Evolutionary conservation across 1,140 invertebrate species (phyloP).

Genomic region (Drosophila littoralis): DNA sequence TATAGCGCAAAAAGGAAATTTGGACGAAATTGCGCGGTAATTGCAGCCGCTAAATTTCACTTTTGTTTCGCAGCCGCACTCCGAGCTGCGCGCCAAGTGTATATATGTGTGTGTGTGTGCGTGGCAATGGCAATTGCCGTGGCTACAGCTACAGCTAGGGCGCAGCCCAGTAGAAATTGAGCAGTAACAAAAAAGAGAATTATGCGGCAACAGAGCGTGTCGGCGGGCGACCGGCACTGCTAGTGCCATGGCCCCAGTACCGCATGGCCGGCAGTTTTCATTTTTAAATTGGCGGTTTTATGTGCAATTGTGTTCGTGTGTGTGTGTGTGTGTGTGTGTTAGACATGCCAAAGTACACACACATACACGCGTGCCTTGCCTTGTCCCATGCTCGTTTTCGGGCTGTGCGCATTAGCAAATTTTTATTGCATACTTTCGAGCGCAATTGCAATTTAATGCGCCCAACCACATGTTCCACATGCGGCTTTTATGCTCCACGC

Average conservation of each 20-base stretch:
- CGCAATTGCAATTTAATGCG: constrained; percentile 83
- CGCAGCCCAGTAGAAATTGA: constrained; percentile 62
- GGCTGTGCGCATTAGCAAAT: constrained; percentile 80
- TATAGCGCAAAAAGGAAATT: constrained; percentile 64
- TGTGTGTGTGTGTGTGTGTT: constrained; percentile 21
- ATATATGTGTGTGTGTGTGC: constrained; percentile 2
- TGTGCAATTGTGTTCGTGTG: constrained; percentile 62
- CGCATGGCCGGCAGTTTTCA: constrained; percentile 74
- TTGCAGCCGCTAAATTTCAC: constrained; percentile 82
- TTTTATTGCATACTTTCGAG: constrained; percentile 82
- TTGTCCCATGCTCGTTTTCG: constrained; percentile 24
- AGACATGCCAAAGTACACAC: constrained; percentile 45
- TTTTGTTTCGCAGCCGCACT: constrained; percentile 55
- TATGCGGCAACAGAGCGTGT: constrained; percentile 65
- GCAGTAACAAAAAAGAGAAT: constrained; percentile 70
- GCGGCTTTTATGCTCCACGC: constrained; percentile 76
- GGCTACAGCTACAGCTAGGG: constrained; percentile 11
- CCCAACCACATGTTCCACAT: constrained; percentile 47
- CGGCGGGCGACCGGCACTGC: background rate
- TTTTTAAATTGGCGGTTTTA: constrained; percentile 84
- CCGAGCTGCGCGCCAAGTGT: constrained; percentile 49
- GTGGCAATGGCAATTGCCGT: constrained; percentile 23
- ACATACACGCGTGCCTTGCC: constrained; percentile 16
- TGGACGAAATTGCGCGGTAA: constrained; percentile 79
- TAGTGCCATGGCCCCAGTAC: constrained; percentile 14